Conservation (phyloP, 2,888 invertebrate species). For the Oscheius sp. region DNA sequence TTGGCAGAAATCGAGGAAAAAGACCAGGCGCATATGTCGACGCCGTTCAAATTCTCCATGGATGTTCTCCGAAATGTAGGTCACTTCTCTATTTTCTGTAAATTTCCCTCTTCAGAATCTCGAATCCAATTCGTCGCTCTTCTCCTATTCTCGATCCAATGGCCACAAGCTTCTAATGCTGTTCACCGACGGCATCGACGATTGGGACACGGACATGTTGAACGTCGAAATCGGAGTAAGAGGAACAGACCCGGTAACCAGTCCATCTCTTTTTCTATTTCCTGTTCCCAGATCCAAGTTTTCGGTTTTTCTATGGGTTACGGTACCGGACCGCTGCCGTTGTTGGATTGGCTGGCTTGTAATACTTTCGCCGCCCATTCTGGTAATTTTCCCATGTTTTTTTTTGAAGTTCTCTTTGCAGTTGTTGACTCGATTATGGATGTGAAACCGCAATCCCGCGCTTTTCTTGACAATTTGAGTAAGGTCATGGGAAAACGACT, state of each 20-base stretch:
- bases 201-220: conserved; percentile 76
- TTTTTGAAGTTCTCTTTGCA: conserved; percentile 16
- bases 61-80: conserved; percentile 53
- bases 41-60: conserved; percentile 62
- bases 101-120: conserved; percentile 43
- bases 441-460: conserved; percentile 64
- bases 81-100: background rate
- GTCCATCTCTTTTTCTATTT: background rate
- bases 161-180: conserved; percentile 78
- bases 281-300: conserved; percentile 67
- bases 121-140: conserved; percentile 47
- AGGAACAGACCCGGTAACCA: conserved; percentile 42
- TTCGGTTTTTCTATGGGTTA: conserved; percentile 71
- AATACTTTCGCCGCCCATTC: conserved; percentile 51
- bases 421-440: conserved; percentile 69
- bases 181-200: conserved; percentile 78
- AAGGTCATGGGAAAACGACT: conserved; percentile 42
- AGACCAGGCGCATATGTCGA: conserved; percentile 65
- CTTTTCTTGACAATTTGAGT: conserved; percentile 60
- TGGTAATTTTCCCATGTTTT: conserved; percentile 28
- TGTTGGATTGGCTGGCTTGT: conserved; percentile 64
- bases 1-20: conserved; percentile 63
- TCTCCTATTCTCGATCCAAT: conserved; percentile 70
- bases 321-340: conserved; percentile 63
- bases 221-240: conserved; percentile 68